Evolutionary conservation across 2,888 invertebrate species (phyloP).

Genomic region (Clistopyga incitator): DNA sequence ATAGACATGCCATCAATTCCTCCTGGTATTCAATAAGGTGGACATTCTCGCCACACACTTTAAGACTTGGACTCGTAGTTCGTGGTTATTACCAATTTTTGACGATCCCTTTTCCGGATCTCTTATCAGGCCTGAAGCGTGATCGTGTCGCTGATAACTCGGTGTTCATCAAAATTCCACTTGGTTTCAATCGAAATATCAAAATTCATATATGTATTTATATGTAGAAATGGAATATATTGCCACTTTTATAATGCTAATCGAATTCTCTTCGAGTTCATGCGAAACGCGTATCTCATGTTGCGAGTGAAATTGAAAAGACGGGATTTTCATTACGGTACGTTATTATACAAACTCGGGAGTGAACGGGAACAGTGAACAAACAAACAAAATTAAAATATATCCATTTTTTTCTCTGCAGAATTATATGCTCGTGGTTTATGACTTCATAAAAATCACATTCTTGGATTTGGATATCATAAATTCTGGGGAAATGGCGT

Average conservation of each 20-base stretch:
- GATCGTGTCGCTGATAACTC: not conserved
- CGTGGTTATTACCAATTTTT: too few relatives aligned
- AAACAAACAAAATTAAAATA: not conserved
- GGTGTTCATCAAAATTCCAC: not conserved
- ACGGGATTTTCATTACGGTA: not conserved
- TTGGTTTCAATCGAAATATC: too few relatives aligned
- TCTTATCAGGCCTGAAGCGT: not conserved
- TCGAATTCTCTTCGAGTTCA: not conserved
- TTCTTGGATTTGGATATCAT: slow-evolving; percentile 3
- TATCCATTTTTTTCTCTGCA: not conserved
- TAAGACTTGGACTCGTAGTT: not conserved
- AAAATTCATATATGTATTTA: not conserved
- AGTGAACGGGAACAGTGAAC: not conserved
- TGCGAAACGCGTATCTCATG: not conserved
- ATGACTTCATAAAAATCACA: slow-evolving; percentile 21
- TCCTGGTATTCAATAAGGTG: slow-evolving; percentile 26
- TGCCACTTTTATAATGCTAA: not conserved
- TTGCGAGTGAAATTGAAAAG: not conserved
- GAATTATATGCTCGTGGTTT: not conserved
- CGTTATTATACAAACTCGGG: not conserved
- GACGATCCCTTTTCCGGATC: not conserved
- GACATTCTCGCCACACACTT: slow-evolving; percentile 1
- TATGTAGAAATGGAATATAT: not conserved
- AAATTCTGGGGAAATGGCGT: slow-evolving; percentile 7
- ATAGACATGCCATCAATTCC: slow-evolving; percentile 41